phyloP scores from a whole-genome alignment of 1,140 invertebrate genomes.

The Goniozus legneri region DNA sequence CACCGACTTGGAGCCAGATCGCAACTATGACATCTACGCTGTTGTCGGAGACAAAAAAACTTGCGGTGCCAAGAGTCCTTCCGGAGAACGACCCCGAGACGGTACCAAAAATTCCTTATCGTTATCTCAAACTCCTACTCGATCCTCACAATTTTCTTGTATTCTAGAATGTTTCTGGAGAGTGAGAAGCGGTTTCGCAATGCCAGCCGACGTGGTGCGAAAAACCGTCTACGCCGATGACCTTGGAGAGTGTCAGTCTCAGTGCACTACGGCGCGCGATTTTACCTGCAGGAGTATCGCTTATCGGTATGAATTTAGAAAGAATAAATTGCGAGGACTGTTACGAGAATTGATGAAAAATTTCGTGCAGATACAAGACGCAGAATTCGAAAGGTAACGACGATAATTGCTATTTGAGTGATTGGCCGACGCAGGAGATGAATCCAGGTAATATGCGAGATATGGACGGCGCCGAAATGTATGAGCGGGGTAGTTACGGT shows the following conservation, averaged over 20 bases:
- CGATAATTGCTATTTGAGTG: conserved; percentile 66
- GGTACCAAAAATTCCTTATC: conserved; percentile 20
- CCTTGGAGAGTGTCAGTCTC: conserved; percentile 72
- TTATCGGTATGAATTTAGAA: conserved; percentile 58
- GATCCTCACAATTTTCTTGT: too few species aligned
- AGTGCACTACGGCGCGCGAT: conserved; percentile 63
- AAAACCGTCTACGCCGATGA: conserved; percentile 64
- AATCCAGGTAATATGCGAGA: conserved; percentile 58
- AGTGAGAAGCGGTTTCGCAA: conserved; percentile 66
- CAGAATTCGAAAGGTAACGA: not conserved
- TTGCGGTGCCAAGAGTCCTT: conserved; percentile 22
- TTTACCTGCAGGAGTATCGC: conserved; percentile 77
- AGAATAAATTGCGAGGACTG: too few species aligned
- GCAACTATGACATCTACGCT: conserved; percentile 76
- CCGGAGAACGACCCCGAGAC: conserved; percentile 24
- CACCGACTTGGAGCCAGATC: conserved; percentile 67
- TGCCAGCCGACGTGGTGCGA: conserved; percentile 60
- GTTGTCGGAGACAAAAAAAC: conserved; percentile 55
- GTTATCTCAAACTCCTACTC: too few species aligned
- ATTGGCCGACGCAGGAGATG: conserved; percentile 65
- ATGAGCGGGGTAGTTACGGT: conserved; percentile 73
- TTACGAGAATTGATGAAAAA: too few species aligned
- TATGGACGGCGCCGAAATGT: conserved; percentile 65
- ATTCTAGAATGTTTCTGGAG: conserved; percentile 80
- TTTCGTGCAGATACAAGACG: not conserved